Base-by-base conservation (phyloP, 1,140 invertebrate species). In the Drosophila serrata region DNA sequence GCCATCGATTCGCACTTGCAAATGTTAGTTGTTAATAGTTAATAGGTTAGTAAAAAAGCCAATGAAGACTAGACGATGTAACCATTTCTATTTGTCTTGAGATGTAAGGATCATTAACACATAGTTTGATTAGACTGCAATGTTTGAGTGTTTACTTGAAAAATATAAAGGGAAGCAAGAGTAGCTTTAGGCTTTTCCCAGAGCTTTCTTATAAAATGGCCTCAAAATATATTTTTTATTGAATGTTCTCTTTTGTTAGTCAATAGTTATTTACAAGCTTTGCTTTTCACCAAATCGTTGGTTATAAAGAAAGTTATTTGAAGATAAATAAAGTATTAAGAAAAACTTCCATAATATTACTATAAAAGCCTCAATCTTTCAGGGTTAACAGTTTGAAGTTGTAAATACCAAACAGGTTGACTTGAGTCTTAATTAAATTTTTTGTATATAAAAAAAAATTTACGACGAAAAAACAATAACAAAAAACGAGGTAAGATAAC, bases 31-130 rank as follows among this genome's bases (percentile, higher is more conserved):
- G 1, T n/a, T n/a, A n/a, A n/a, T n/a, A n/a, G 22, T 39, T 43
- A 67, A 51, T 65, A 8, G 45, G 43, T 81, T 82, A 81, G 61
- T 78, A 19, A 19, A 49, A 22, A 53, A 58, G 56, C 60, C 19
- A 29, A 15, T 58, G 40, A 33, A 55, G 22, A 40, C 45, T 63
- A 64, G 27, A 46, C 9, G 15, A 24, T 59, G 22, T 31, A 51
- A 33, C 6, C 7, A 53, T 55, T 11, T 43, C 22, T 19, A 40
- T 48, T 27, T 24, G 27, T 39, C 1, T 39, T 15, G 9, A 12
- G 6, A 53, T 19, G n/a, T 27, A n/a, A 9, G 9, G 9, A 31
- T 15, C 4, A 17, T 33, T 39, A 27, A 31, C 13, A 24, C 6
- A 19, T 12, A 12, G 19, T 29, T 42, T 7, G 13, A 40, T 24